These are phyloP conservation scores for Papilio polytes DNA, from an alignment of 1,140 invertebrate species.

Conservation along the genomic window DNA sequence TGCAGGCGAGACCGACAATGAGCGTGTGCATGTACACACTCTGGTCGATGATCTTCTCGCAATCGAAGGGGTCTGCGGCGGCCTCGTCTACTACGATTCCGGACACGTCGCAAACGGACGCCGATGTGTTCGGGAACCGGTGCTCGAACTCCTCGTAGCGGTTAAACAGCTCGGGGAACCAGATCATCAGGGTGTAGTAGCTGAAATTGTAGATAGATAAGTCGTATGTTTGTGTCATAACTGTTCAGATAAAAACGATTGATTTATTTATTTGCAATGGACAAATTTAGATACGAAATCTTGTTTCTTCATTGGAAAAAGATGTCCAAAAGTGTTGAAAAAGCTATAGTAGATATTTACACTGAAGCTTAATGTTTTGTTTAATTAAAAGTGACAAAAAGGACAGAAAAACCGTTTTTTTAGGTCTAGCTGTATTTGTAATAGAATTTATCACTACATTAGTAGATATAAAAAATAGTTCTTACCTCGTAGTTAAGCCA, in stretches of 20 bases:
- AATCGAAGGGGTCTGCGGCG: conserved; percentile 80
- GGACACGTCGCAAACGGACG: conserved; percentile 90
- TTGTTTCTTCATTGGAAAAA: too few species aligned
- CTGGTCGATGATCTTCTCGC: conserved; percentile 85
- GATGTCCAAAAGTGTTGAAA: too few species aligned
- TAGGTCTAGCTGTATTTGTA: background rate
- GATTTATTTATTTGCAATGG: too few species aligned
- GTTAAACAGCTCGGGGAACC: conserved; percentile 92
- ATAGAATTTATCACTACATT: background rate
- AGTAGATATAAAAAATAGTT: conserved; percentile 5
- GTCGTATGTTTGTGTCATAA: background rate
- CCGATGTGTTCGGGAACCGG: conserved; percentile 85
- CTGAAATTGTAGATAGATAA: conserved; percentile 72
- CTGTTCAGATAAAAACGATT: background rate
- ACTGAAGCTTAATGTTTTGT: too few species aligned
- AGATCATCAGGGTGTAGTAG: conserved; percentile 93
- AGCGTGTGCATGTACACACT: conserved; percentile 89
- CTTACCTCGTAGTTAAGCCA: conserved; percentile 88
- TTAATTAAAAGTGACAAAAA: too few species aligned
- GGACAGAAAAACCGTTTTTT: too few species aligned
- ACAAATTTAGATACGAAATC: too few species aligned
- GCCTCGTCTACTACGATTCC: conserved; percentile 76
- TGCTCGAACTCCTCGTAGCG: conserved; percentile 89
- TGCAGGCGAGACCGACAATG: conserved; percentile 89
- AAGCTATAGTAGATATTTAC: too few species aligned